Evolutionary conservation across 2,797 vertebrate genomes (phyloP), one percentile per base, ranked within the genome.

Genomic region (Sarcoramphus papa): DNA sequence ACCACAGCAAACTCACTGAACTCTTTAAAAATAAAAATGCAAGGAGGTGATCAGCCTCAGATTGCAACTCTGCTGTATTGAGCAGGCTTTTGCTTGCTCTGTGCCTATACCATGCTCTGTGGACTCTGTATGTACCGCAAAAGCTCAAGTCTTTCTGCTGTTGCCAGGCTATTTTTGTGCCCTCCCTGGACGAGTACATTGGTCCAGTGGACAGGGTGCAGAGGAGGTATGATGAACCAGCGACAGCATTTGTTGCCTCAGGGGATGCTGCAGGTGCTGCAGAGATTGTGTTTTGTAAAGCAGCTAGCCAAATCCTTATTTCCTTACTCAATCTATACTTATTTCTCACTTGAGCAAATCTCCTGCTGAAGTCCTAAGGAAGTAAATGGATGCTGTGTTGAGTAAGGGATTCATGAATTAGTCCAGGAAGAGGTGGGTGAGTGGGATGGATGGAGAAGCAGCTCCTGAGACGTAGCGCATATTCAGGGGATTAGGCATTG

Each of bases 401-500:
- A 92, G 37, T 70, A 48, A 89, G 30, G 86, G 73, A 59, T 69
- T 89, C 33, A 37, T 70, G 60, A 90, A 70, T 90, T 85, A 68
- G 48, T 82, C 73, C 25, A 51, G 83, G 88, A 96, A 90, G 74
- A 74, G 33, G 28, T 40, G 86, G 50, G 40, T 6, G 6, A 53
- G 59, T 30, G 35, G 73, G 83, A 65, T 65, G 82, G 74, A 81
- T 65, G 82, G 74, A 81, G 81, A 24, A 92, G 57, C 33, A 70
- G 43, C 28, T 95, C 48, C 6, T 80, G 75, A 83, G 17, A 41
- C 79, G 31, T 19, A 65, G 50, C 21, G 91, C 47, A 3, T 83
- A n/a, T 80, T 80, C 31, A 78, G 50, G 63, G 73, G 80, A 94
- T 93, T 95, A 94, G 69, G 47, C 20, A 12, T 91, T 95, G 72